phyloP scores from a whole-genome alignment of 2,888 invertebrate species.

The Cephus nigrinus region DNA sequence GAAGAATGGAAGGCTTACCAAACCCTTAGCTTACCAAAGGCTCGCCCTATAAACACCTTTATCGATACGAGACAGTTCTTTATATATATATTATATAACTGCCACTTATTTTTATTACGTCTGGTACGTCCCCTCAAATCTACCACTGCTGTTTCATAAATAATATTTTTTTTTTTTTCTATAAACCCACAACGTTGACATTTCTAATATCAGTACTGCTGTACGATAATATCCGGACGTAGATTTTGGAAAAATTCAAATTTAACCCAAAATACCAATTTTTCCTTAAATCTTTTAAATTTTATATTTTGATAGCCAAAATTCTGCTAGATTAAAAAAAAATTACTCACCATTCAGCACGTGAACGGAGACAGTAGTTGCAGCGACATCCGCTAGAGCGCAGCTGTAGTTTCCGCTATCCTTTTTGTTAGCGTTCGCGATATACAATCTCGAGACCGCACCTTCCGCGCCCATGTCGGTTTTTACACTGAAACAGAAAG shows the following conservation, averaged over 20 bases:
- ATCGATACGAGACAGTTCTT: neutral
- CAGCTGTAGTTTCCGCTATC: slow-evolving; percentile 87
- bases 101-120: neutral
- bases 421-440: slow-evolving; percentile 81
- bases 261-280: too few relatives aligned
- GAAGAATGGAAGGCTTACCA: neutral
- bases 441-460: slow-evolving; percentile 80
- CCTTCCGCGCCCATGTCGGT: slow-evolving; percentile 80
- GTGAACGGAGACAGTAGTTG: slow-evolving; percentile 78
- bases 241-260: neutral
- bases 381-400: slow-evolving; percentile 77
- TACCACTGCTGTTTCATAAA: neutral
- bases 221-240: neutral
- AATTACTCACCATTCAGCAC: slow-evolving; percentile 77
- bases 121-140: neutral
- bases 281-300: neutral
- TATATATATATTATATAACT: neutral
- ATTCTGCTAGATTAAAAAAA: neutral
- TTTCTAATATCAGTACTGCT: neutral
- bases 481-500: slow-evolving; percentile 75
- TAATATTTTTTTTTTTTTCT: neutral
- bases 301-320: neutral
- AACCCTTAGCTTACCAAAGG: neutral
- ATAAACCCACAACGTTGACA: neutral
- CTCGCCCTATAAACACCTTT: neutral